Conservation (phyloP, 2,888 invertebrate species). For the Sesia bembeciformis region DNA sequence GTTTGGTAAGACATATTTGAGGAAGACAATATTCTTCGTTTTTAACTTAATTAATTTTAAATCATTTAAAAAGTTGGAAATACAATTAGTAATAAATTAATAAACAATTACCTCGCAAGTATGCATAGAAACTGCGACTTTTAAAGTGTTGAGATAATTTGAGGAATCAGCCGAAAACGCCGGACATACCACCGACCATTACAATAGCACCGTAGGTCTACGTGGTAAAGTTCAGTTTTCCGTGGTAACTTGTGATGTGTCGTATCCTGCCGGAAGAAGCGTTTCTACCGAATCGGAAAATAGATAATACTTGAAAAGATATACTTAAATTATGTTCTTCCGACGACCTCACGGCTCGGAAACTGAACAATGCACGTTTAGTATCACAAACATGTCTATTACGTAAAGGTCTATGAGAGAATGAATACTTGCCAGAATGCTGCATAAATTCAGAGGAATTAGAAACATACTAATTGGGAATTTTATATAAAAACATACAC, state of each 20-base stretch:
- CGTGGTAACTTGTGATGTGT: background rate
- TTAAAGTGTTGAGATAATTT: slow-evolving; percentile 3
- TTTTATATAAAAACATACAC: too few species aligned
- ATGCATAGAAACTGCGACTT: background rate
- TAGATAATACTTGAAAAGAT: slow-evolving; percentile 59
- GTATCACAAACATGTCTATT: background rate
- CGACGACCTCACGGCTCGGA: slow-evolving; percentile 57
- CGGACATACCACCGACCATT: slow-evolving; percentile 17
- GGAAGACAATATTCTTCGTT: too few species aligned
- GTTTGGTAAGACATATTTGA: too few species aligned
- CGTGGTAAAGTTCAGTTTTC: slow-evolving; percentile 6
- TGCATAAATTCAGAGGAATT: too few species aligned
- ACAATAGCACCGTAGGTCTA: background rate
- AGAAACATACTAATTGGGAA: too few species aligned
- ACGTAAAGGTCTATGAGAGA: too few species aligned
- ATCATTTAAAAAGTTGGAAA: too few species aligned
- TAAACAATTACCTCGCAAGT: background rate
- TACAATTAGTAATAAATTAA: too few species aligned
- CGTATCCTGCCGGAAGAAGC: slow-evolving; percentile 39
- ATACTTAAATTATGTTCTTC: slow-evolving; percentile 55
- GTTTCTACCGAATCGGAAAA: slow-evolving; percentile 62
- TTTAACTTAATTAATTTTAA: too few species aligned
- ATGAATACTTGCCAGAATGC: too few species aligned
- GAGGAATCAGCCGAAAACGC: slow-evolving; percentile 29
- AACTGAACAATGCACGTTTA: slow-evolving; percentile 11